Percentiles rank a stretch among this genome's conserved stretches.
Evolutionary conservation across 2,113 vertebrate genomes (phyloP).

Genomic region (Crotalus tigris): DNA sequence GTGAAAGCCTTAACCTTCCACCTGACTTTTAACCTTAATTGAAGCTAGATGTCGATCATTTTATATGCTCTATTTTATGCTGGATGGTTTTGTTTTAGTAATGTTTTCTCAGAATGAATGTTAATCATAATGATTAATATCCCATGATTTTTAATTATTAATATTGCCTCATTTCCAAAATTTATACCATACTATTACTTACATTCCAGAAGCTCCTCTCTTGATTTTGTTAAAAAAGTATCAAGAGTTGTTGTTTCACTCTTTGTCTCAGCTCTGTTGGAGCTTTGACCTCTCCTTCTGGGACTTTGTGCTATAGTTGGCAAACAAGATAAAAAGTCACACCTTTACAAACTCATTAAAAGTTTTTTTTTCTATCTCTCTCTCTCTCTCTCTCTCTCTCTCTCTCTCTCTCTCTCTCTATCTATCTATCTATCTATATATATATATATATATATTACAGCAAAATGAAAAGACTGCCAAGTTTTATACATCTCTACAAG

Average conservation of each 20-base stretch:
- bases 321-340: neutral
- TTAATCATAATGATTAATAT: neutral
- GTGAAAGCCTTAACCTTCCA: neutral
- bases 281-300: neutral
- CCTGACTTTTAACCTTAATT: neutral
- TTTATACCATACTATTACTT: conserved; percentile 55
- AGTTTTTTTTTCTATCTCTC: too few species aligned
- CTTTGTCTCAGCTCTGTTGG: neutral
- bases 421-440: too few species aligned
- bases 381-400: too few species aligned
- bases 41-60: neutral
- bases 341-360: neutral
- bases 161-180: neutral
- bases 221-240: conserved; percentile 63
- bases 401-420: too few species aligned
- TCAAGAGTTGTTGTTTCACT: neutral
- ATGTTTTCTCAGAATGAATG: neutral
- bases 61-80: neutral
- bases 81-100: neutral
- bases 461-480: too few species aligned
- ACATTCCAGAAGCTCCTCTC: conserved; percentile 82
- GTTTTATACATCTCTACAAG: neutral
- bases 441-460: neutral
- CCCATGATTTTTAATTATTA: neutral
- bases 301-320: neutral